Evolutionary conservation across 2,113 vertebrate genomes (phyloP).

Genomic region (Sinocyclocheilus anophthalmus): DNA sequence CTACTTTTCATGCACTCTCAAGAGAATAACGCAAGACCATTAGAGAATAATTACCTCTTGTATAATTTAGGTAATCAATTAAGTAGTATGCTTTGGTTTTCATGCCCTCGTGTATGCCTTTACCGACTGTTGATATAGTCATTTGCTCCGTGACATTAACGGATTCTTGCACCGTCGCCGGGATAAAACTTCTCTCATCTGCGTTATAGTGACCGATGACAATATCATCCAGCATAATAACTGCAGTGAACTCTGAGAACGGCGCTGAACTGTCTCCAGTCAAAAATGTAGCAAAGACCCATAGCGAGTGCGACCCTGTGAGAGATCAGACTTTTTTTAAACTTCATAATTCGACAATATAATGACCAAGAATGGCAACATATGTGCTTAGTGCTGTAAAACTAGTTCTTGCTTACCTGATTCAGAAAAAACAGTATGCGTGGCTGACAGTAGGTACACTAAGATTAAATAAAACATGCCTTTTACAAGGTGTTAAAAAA

Average conservation of each 20-base stretch:
- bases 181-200: constrained; percentile 6
- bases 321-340: background rate
- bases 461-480: background rate
- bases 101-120: constrained; percentile 33
- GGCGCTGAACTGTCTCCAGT: background rate
- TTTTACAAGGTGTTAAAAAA: background rate
- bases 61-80: constrained; percentile 2
- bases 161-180: background rate
- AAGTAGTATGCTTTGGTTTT: constrained; percentile 29
- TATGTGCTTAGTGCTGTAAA: background rate
- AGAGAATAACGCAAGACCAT: background rate
- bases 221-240: constrained; percentile 22
- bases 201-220: constrained; percentile 20
- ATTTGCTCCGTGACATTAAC: constrained; percentile 2
- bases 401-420: constrained; percentile 8
- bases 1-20: background rate
- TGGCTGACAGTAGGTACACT: background rate
- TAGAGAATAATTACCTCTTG: background rate
- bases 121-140: background rate
- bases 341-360: background rate
- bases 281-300: constrained; percentile 18
- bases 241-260: constrained; percentile 11
- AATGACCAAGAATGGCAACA: background rate
- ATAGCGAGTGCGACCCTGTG: constrained; percentile 17
- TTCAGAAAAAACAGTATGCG: background rate